Percentiles rank a stretch among this genome's conserved stretches.
Evolutionary conservation across 2,888 invertebrate genomes (phyloP).

Genomic region (Agrochola macilenta): DNA sequence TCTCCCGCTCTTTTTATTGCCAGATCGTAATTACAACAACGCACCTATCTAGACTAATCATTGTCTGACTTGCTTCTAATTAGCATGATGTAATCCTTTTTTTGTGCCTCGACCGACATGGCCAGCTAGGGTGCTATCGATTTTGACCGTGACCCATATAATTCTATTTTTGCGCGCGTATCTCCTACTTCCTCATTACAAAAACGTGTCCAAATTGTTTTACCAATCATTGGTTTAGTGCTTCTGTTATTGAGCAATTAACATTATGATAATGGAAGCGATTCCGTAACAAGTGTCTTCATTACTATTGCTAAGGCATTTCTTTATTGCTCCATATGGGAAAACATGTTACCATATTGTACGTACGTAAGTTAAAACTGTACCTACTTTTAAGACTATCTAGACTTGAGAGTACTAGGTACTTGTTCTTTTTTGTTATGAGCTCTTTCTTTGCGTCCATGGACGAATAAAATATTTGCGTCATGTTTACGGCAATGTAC

Average conservation of each 20-base stretch:
- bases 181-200: slow-evolving; percentile 54
- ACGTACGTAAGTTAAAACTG: neutral
- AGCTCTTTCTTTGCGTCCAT: too few species aligned
- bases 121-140: slow-evolving; percentile 68
- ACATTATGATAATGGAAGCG: slow-evolving; percentile 34
- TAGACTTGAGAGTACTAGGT: neutral
- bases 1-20: slow-evolving; percentile 40
- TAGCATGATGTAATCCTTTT: slow-evolving; percentile 50
- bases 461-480: too few species aligned
- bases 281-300: slow-evolving; percentile 54
- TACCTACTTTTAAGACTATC: neutral
- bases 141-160: slow-evolving; percentile 79
- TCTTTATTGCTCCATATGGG: slow-evolving; percentile 49
- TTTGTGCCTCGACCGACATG: slow-evolving; percentile 43
- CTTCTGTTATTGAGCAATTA: slow-evolving; percentile 47
- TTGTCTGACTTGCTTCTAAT: slow-evolving; percentile 20
- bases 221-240: slow-evolving; percentile 36
- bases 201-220: slow-evolving; percentile 45
- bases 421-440: too few species aligned
- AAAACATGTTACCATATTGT: slow-evolving; percentile 23
- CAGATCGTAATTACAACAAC: slow-evolving; percentile 15
- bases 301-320: slow-evolving; percentile 50
- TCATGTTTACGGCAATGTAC: too few species aligned
- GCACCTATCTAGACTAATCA: slow-evolving; percentile 3
- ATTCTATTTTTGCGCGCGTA: slow-evolving; percentile 57